Evolutionary conservation across 2,113 vertebrate genomes (phyloP).

Genomic region (Rhinopomastus cyanomelas): DNA sequence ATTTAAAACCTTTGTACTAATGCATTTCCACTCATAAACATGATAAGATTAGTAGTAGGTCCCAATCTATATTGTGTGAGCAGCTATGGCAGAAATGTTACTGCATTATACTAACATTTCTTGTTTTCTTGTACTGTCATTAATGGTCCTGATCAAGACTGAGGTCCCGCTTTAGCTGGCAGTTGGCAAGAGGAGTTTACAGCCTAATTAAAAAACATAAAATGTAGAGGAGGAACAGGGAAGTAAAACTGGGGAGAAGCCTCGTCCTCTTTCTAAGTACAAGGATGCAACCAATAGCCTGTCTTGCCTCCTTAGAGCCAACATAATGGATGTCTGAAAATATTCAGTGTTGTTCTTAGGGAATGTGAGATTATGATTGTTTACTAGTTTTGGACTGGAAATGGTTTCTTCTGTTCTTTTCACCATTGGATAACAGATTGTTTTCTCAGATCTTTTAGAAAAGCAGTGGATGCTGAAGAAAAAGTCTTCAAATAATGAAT

Average conservation of each 20-base stretch:
- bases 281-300: background rate
- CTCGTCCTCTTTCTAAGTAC: background rate
- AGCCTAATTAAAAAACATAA: background rate
- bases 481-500: background rate
- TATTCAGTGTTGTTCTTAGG: rapidly evolving
- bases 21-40: background rate
- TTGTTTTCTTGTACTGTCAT: background rate
- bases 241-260: background rate
- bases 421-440: background rate
- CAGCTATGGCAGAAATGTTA: background rate
- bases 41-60: background rate
- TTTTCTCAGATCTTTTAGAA: background rate
- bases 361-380: too few relatives aligned
- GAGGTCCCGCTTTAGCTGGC: background rate
- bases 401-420: background rate
- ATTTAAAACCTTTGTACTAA: background rate
- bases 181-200: background rate
- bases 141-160: background rate
- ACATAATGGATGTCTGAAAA: background rate
- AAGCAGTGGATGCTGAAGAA: background rate
- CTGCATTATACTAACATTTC: background rate
- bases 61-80: background rate
- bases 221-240: background rate
- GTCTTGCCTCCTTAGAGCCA: background rate
- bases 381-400: background rate